phyloP scores from a whole-genome alignment of 2,797 vertebrate species.

The Mionectes olivaceus region DNA sequence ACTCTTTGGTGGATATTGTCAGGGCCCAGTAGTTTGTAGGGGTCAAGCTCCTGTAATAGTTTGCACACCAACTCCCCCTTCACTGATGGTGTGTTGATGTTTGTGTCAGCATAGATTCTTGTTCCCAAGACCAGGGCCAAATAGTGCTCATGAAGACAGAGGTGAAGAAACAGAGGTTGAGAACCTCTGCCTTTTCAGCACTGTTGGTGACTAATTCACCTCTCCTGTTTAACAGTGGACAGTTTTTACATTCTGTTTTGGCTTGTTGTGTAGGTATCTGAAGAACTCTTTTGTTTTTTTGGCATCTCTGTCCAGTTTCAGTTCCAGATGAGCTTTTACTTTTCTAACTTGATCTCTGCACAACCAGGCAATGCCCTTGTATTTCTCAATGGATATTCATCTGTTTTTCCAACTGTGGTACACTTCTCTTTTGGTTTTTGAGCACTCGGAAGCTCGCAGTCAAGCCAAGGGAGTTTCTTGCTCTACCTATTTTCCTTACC shows the following conservation, averaged over 20 bases:
- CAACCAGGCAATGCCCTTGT: not conserved
- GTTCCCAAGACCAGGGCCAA: not conserved
- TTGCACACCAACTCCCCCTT: not conserved
- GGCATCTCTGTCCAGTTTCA: not conserved
- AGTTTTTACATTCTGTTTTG: not conserved
- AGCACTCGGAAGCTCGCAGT: not conserved
- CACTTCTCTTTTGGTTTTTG: not conserved
- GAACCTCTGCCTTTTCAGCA: not conserved
- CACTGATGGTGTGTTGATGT: accelerated
- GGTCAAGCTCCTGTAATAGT: not conserved
- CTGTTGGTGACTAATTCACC: not conserved
- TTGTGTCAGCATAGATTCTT: not conserved
- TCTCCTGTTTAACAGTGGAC: not conserved
- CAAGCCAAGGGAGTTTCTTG: not conserved
- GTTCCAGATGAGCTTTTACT: not conserved
- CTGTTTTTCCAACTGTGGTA: not conserved
- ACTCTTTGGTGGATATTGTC: not conserved
- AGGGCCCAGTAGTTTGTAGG: not conserved
- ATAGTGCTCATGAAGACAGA: not conserved
- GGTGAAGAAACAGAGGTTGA: not conserved
- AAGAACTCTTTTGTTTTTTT: not conserved
- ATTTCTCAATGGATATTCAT: not conserved
- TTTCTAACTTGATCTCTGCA: not conserved
- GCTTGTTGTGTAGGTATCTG: not conserved
- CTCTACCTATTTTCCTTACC: not conserved